phyloP scores from a whole-genome alignment of 2,888 invertebrate species.

The Neoascia interrupta region DNA sequence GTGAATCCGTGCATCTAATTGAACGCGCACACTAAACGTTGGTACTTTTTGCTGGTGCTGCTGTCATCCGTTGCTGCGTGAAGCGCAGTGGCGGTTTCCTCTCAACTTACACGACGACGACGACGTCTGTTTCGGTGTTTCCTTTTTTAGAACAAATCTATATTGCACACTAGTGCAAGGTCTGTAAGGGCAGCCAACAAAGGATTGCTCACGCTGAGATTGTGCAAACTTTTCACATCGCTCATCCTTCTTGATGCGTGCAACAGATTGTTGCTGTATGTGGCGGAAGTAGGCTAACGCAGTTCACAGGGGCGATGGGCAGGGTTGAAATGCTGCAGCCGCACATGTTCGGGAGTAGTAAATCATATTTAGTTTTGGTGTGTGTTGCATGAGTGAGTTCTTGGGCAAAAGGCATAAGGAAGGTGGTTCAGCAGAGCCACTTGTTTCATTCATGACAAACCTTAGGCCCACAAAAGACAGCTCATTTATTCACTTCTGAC shows the following conservation, averaged over 20 bases:
- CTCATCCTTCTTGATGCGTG: too few relatives aligned
- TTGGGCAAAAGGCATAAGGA: too few relatives aligned
- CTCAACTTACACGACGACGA: neutral
- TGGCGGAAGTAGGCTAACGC: constrained; percentile 63
- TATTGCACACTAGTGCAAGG: constrained; percentile 9
- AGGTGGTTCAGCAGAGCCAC: too few relatives aligned
- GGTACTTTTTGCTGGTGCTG: constrained; percentile 16
- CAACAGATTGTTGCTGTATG: constrained; percentile 51
- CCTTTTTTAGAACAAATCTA: constrained; percentile 14
- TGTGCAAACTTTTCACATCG: constrained; percentile 56
- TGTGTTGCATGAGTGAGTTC: too few relatives aligned
- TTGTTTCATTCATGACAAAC: too few relatives aligned
- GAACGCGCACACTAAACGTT: constrained; percentile 59
- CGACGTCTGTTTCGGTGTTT: constrained; percentile 2
- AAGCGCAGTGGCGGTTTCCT: constrained; percentile 42
- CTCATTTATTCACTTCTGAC: too few relatives aligned
- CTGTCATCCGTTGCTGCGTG: constrained; percentile 10
- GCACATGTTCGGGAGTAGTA: too few relatives aligned
- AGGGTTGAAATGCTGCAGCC: neutral
- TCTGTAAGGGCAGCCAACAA: constrained; percentile 13
- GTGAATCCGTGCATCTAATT: constrained; percentile 67
- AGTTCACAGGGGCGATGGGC: constrained; percentile 22
- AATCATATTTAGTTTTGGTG: too few relatives aligned
- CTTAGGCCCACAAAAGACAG: too few relatives aligned
- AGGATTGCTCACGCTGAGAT: constrained; percentile 47